Base-by-base conservation (phyloP, 2,888 invertebrate species). In the Xanthia togata region DNA sequence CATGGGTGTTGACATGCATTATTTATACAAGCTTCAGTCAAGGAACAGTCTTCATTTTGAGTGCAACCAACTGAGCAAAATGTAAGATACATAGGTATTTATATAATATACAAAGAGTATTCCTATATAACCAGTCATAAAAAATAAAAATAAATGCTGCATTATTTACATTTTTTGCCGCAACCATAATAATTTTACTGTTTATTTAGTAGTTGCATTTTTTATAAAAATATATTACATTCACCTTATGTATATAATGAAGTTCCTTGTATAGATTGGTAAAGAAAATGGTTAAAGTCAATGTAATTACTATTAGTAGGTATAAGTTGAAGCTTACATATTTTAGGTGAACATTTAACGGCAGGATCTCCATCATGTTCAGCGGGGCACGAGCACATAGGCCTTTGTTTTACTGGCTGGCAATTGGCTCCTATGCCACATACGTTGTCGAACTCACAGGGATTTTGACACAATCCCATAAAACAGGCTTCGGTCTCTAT, bases 1-100 rank as follows among this genome's bases (percentile, higher is more conserved):
- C 99, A 99, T 65, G 99, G 99, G 96, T 98, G 98, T 95, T 98
- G 98, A 94, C 99, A 99, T 94, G 98, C 97, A 92, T 97, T 97
- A 94, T 98, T 98, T 95, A 98, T 97, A 97, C 99, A 99, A 93
- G 98, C 98, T 96, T 99, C 98, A 85, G 98, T 98, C 93, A 98
- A 95, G 84, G 97, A 97, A 95, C 99, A 99, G 92, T 99, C 98
- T 93, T 98, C 98, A 96, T 99, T 98, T 93, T 97, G 97, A 93
- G 98, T 97, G 97, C 99, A 99, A 97, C 98, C 98, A 97, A 97
- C 98, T 98, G 97, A 92, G 95, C 93, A 94, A 94, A 94, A 95
- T 91, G 82, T 92, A 92, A 94, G 91, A 92, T 93, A 82, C 65
- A 67, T 80, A 31, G 31, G 31, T 31, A 92, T 82, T 85, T 85